A percentile compares a stretch with the other conserved stretches of the same genome.
Evolutionary conservation across 2,888 invertebrate genomes (phyloP).

Genomic region (Cephonodes hylas): DNA sequence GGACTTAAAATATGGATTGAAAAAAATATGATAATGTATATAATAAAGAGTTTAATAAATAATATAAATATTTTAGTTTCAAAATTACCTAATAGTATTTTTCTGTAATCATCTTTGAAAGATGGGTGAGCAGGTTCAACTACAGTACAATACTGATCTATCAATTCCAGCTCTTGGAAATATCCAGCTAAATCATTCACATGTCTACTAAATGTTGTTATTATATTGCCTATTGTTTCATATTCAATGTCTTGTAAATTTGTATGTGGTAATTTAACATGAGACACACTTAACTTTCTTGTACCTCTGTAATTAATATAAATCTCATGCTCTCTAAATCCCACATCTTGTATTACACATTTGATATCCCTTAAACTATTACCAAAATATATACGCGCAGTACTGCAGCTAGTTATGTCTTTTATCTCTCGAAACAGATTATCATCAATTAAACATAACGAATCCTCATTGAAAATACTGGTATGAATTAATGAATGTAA

Average conservation of each 20-base stretch:
- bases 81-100: conserved; percentile 57
- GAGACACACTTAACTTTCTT: conserved; percentile 44
- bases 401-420: conserved; percentile 21
- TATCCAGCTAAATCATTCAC: conserved; percentile 48
- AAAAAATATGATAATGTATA: not conserved
- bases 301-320: conserved; percentile 46
- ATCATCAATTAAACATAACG: conserved; percentile 43
- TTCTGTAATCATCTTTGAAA: conserved; percentile 65
- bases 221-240: conserved; percentile 45
- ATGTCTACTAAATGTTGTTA: conserved; percentile 40
- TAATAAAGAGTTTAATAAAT: not conserved
- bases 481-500: conserved; percentile 12
- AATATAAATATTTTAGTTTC: not conserved
- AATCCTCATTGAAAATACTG: conserved; percentile 20
- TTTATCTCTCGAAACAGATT: conserved; percentile 55
- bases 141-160: conserved; percentile 56
- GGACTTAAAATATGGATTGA: too few species aligned
- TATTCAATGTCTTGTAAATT: conserved; percentile 50
- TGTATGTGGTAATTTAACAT: conserved; percentile 51
- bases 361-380: conserved; percentile 59
- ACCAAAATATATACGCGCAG: conserved; percentile 51
- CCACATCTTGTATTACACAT: conserved; percentile 47
- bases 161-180: conserved; percentile 58
- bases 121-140: conserved; percentile 60
- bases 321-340: conserved; percentile 51